Base-by-base conservation (phyloP, 2,113 vertebrate genomes). In the Gallinago paraguaiae region DNA sequence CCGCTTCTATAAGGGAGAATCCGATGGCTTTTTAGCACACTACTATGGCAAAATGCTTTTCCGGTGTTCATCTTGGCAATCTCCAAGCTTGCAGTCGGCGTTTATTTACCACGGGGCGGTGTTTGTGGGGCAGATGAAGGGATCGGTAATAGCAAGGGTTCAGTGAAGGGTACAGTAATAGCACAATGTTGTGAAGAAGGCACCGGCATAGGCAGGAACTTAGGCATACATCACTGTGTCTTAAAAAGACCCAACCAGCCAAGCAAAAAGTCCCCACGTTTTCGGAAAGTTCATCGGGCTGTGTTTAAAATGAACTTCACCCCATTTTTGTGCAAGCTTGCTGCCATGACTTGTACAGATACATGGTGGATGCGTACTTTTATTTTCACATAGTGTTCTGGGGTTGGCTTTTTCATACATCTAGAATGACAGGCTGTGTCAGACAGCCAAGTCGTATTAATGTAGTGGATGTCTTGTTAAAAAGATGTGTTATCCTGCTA, bases 401-500 rank as follows among this genome's bases (percentile, higher is more conserved):
- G 5, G 7, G 7, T 53, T 35, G 48, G 8, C 10, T 24, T 71
- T 64, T 59, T 68, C 14, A 2, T 57, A 17, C 7, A 23, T 30
- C n/a, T 63, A 17, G 20, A 63, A 24, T 48, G 35, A 70, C 5
- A 10, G 51, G 9, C 59, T 57, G 0, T 43, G 37, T 45, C 57
- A 30, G 43, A 89, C 56, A 79, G 11, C 14, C 4, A 50, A 41
- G 17, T 45, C 13, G 0, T 61, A 10, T 13, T 76, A 17, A 33
- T 22, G 41, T 68, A 17, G 1, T 54, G 18, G 5, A 6, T 79
- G 20, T 11, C 16, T 17, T 57, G 6, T 24, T 78, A 60, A 41
- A 48, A 78, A 71, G 23, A 27, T 0, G 0, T 25, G 5, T 48
- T 90, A 20, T 14, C 2, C 1, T n/a, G 50, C 25, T 57, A 31